phyloP scores from a whole-genome alignment of 1,140 invertebrate species.

The Drosophila ogumai region DNA sequence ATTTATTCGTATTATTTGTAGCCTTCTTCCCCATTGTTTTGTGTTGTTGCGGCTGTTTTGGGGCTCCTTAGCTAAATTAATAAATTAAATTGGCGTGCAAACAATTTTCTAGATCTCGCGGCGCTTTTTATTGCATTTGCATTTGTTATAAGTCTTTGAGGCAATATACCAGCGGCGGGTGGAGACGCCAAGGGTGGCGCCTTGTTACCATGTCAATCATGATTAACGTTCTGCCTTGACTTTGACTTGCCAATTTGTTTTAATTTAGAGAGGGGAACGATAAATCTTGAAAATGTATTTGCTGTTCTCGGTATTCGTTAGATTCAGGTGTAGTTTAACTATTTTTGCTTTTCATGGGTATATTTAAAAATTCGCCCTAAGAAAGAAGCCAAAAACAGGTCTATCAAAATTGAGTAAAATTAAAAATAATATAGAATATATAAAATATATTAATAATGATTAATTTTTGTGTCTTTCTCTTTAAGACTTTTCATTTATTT shows the following conservation, averaged over 20 bases:
- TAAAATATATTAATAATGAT: too few relatives aligned
- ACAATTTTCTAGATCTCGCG: constrained; percentile 57
- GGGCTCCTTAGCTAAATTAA: constrained; percentile 58
- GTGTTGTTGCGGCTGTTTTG: constrained; percentile 37
- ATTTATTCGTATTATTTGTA: constrained; percentile 41
- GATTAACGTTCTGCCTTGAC: constrained; percentile 56
- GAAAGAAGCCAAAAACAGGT: too few relatives aligned
- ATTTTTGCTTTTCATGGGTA: background rate
- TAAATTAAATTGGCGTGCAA: constrained; percentile 75
- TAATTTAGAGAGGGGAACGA: constrained; percentile 49
- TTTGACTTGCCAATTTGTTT: constrained; percentile 71
- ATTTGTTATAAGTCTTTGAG: constrained; percentile 55
- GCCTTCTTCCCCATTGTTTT: constrained; percentile 39
- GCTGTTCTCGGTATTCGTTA: background rate
- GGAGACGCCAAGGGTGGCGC: background rate
- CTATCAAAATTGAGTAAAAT: too few relatives aligned
- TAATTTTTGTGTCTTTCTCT: too few relatives aligned
- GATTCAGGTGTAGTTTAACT: background rate
- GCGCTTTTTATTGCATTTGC: constrained; percentile 72
- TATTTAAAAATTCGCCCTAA: too few relatives aligned
- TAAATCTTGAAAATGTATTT: constrained; percentile 12
- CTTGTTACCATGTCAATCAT: constrained; percentile 65
- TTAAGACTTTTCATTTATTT: background rate
- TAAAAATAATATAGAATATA: too few relatives aligned
- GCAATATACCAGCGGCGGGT: background rate